These are phyloP conservation scores for Piezodorus guildinii DNA, from an alignment of 1,140 invertebrate species.

Conservation along the genomic window DNA sequence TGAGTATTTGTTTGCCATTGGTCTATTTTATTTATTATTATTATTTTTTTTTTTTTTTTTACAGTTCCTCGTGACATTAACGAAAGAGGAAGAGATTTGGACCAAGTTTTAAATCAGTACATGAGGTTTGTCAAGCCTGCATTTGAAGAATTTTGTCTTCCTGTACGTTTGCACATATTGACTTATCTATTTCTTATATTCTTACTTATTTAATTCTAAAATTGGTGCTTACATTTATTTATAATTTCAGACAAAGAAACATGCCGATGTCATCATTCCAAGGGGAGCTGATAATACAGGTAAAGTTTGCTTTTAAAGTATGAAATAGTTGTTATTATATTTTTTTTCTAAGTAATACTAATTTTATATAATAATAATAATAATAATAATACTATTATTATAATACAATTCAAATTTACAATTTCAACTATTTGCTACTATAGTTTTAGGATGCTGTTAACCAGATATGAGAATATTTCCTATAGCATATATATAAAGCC, in stretches of 20 bases:
- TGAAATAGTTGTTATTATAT: too few species aligned
- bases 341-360: too few species aligned
- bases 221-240: neutral
- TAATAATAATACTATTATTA: too few species aligned
- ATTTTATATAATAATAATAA: too few species aligned
- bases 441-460: too few species aligned
- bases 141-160: constrained; percentile 98
- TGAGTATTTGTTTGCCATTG: too few species aligned
- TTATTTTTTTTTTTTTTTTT: constrained; percentile 27
- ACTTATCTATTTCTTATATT: neutral
- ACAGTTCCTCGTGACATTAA: constrained; percentile 87
- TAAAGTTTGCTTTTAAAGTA: constrained; percentile 38
- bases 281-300: constrained; percentile 91
- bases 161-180: constrained; percentile 48
- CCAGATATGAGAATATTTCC: too few species aligned
- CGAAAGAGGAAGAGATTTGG: constrained; percentile 84
- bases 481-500: too few species aligned
- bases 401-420: too few species aligned
- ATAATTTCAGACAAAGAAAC: constrained; percentile 89
- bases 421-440: too few species aligned
- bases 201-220: neutral
- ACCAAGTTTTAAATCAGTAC: constrained; percentile 91
- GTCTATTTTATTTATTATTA: constrained; percentile 12
- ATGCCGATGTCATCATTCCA: constrained; percentile 98
- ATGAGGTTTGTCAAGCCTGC: constrained; percentile 96